These are phyloP conservation scores for Marmota flaviventris DNA, from an alignment of 2,113 vertebrate genomes.

Conservation along the genomic window DNA sequence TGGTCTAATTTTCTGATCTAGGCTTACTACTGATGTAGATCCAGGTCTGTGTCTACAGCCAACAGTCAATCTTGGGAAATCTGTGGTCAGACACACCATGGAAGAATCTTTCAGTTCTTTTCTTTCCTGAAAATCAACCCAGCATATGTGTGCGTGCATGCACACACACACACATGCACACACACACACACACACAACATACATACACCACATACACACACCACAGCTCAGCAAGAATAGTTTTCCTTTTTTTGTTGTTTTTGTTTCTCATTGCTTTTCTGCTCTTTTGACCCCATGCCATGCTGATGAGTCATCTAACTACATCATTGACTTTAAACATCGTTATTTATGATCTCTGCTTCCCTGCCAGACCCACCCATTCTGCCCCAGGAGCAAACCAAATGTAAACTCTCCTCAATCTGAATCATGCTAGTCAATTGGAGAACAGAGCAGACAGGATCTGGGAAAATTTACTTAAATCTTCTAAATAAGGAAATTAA, in stretches of 20 bases:
- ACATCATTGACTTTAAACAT: constrained; percentile 56
- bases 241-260: constrained; percentile 23
- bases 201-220: not conserved
- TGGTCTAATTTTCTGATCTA: not conserved
- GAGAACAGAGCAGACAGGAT: constrained; percentile 10
- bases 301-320: constrained; percentile 61
- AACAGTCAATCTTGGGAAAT: not conserved
- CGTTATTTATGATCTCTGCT: constrained; percentile 55
- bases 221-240: constrained; percentile 11
- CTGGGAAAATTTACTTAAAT: constrained; percentile 39
- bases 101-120: not conserved
- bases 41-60: not conserved
- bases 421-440: not conserved
- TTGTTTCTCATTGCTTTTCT: constrained; percentile 51
- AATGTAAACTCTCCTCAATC: constrained; percentile 7
- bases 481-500: constrained; percentile 64
- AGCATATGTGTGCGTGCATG: rapidly evolving
- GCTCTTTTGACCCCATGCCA: constrained; percentile 49
- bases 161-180: not conserved
- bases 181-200: too few relatives aligned
- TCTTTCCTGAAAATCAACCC: not conserved
- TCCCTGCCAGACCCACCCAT: not conserved
- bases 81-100: not conserved
- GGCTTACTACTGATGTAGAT: not conserved
- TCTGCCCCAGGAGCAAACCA: constrained; percentile 32